Percentiles rank a stretch among this genome's conserved stretches.
Conservation (phyloP, 2,797 vertebrate genomes). For the Anguilla pacifica region DNA sequence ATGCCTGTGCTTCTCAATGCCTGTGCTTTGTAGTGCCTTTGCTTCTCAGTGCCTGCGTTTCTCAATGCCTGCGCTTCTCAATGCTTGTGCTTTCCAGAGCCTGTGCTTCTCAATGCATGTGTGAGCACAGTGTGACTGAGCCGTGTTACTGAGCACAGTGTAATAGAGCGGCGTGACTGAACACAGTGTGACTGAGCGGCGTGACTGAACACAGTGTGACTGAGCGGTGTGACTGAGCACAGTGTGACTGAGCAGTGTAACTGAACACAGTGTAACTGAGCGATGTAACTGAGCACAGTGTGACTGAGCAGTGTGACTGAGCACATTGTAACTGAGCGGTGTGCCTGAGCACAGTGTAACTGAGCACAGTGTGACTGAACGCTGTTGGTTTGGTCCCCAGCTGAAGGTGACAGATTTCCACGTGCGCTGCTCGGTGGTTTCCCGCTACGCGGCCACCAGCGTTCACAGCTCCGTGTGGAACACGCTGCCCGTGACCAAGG, state of each 20-base stretch:
- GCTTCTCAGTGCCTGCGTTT: background rate
- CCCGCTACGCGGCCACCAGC: conserved; percentile 76
- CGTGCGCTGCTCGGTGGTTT: conserved; percentile 75
- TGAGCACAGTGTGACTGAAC: background rate
- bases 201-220: no score
- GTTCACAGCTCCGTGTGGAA: conserved; percentile 79
- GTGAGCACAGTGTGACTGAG: no score
- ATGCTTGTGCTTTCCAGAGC: background rate
- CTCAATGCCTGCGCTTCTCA: background rate
- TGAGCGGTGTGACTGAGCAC: no score
- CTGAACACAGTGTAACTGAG: background rate
- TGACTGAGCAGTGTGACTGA: no score
- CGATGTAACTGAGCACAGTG: no score
- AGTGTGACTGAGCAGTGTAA: no score
- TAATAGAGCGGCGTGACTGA: no score
- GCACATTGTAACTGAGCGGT: background rate
- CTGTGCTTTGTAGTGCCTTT: no score
- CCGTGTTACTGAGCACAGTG: no score
- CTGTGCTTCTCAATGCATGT: background rate
- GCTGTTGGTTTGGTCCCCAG: conserved; percentile 53
- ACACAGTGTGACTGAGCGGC: no score
- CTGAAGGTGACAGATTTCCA: conserved; percentile 81
- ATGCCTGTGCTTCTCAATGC: background rate
- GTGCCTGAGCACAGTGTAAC: background rate
- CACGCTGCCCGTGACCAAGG: conserved; percentile 75